Evolutionary conservation across 2,888 invertebrate genomes (phyloP).

Genomic region (Alitta virens): DNA sequence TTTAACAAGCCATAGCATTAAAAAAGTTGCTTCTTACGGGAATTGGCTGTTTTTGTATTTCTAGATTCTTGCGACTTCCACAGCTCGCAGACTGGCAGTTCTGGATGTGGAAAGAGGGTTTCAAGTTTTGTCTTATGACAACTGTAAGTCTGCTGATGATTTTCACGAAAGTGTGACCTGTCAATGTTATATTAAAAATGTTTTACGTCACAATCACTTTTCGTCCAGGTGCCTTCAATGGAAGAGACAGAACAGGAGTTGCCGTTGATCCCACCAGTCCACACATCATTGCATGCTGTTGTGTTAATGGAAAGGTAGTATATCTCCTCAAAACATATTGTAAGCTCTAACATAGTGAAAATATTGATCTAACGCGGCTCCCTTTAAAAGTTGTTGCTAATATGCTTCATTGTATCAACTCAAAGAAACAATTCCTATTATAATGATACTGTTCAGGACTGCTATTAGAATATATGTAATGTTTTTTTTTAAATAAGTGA

Average conservation of each 20-base stretch:
- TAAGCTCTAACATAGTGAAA: too few relatives aligned
- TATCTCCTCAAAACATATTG: too few relatives aligned
- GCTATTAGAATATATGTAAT: too few relatives aligned
- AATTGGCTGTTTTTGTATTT: conserved; percentile 2
- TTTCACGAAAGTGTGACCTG: background rate
- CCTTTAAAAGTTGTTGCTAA: too few relatives aligned
- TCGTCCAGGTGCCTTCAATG: conserved; percentile 53
- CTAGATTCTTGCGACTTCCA: conserved; percentile 59
- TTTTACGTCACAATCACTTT: background rate
- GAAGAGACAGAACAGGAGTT: conserved; percentile 58
- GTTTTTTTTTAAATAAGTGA: too few relatives aligned
- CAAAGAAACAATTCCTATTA: too few relatives aligned
- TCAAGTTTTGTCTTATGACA: conserved; percentile 59
- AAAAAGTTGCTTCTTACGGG: background rate
- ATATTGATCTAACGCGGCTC: too few relatives aligned
- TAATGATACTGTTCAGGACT: too few relatives aligned
- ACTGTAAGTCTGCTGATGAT: conserved; percentile 44
- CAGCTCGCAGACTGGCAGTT: conserved; percentile 58
- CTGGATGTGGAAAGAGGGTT: conserved; percentile 60
- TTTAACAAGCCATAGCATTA: background rate
- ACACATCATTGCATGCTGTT: conserved; percentile 59
- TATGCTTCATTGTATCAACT: too few relatives aligned
- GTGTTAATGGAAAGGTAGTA: conserved; percentile 59
- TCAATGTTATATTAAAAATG: background rate
- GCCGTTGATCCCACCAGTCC: conserved; percentile 59